These are phyloP conservation scores for Leptinotarsa juncta DNA, from an alignment of 2,888 invertebrate genomes.

Conservation along the genomic window DNA sequence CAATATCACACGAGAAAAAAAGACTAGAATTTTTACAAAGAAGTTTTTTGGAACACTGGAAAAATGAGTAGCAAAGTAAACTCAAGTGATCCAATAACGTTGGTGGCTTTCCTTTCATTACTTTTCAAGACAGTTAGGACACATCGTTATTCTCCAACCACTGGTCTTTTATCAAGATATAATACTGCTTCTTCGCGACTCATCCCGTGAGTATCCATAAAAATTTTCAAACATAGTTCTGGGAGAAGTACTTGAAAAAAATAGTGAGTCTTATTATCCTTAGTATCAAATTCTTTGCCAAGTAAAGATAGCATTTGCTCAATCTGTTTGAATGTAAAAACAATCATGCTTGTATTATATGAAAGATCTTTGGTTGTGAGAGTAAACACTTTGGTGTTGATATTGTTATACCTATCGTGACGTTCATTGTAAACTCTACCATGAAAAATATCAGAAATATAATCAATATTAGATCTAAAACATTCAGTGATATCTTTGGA, in stretches of 20 bases:
- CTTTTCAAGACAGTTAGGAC: no score
- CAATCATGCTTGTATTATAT: slow-evolving; percentile 55
- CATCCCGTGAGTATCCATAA: slow-evolving; percentile 58
- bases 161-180: slow-evolving; percentile 54
- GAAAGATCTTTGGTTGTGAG: slow-evolving; percentile 50
- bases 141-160: slow-evolving; percentile 29
- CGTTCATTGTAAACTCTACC: slow-evolving; percentile 46
- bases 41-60: neutral
- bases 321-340: slow-evolving; percentile 57
- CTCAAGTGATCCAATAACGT: no score
- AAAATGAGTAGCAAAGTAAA: no score
- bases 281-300: slow-evolving; percentile 50
- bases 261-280: slow-evolving; percentile 51
- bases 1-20: neutral
- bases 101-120: no score
- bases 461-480: slow-evolving; percentile 45
- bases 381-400: slow-evolving; percentile 29
- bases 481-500: slow-evolving; percentile 39
- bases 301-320: slow-evolving; percentile 51
- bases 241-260: slow-evolving; percentile 60
- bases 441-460: slow-evolving; percentile 43
- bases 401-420: slow-evolving; percentile 39
- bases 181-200: slow-evolving; percentile 47
- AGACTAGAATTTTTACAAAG: neutral
- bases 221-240: slow-evolving; percentile 59